phyloP scores from a whole-genome alignment of 2,888 invertebrate genomes.

The Folsomia candida region DNA sequence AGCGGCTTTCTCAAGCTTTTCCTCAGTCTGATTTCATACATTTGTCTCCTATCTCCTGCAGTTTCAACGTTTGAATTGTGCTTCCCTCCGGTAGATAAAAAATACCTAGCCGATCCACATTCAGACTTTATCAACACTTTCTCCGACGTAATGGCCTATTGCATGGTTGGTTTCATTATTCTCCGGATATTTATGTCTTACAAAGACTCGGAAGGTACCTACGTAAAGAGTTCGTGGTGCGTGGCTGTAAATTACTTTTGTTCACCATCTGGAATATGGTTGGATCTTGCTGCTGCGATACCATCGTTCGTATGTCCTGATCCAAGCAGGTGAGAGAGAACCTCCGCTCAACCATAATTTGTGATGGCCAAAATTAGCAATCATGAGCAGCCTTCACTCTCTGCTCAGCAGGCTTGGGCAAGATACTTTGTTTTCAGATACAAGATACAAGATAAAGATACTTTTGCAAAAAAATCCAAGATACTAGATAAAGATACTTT shows the following conservation, averaged over 20 bases:
- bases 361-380: too few species aligned
- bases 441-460: too few species aligned
- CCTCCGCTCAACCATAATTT: too few species aligned
- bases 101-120: too few species aligned
- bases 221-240: constrained; percentile 18
- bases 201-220: constrained; percentile 21
- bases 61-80: constrained; percentile 25
- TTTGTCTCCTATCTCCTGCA: constrained; percentile 24
- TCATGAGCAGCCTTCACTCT: too few species aligned
- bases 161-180: constrained; percentile 27
- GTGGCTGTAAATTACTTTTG: constrained; percentile 21
- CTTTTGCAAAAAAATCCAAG: too few species aligned
- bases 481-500: too few species aligned
- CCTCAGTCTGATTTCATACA: constrained; percentile 6
- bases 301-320: neutral
- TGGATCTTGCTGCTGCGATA: constrained; percentile 17
- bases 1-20: constrained; percentile 16
- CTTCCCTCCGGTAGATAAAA: constrained; percentile 3
- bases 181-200: constrained; percentile 34
- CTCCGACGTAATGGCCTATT: constrained; percentile 2
- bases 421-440: too few species aligned
- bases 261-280: constrained; percentile 7
- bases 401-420: too few species aligned
- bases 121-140: neutral
- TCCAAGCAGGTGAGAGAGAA: too few species aligned